phyloP scores from a whole-genome alignment of 2,797 vertebrate species.

The Poecilia gillii region DNA sequence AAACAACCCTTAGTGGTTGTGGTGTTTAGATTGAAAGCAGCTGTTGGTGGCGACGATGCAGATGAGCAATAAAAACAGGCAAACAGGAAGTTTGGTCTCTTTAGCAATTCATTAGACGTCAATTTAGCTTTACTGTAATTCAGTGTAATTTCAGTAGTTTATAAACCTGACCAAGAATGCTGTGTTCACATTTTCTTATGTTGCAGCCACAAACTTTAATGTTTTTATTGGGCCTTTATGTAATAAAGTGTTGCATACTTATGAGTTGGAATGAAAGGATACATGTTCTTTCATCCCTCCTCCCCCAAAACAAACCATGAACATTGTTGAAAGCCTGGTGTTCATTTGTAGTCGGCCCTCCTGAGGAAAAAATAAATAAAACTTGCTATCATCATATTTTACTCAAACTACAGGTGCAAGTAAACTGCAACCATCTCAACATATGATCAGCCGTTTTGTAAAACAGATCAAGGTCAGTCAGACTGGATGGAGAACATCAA shows the following conservation, averaged over 20 bases:
- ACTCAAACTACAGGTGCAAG: neutral
- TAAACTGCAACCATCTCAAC: neutral
- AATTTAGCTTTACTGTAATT: neutral
- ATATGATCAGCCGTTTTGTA: neutral
- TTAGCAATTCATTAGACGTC: neutral
- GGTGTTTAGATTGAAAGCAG: conserved; percentile 3
- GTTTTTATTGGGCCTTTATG: neutral
- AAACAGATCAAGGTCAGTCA: neutral
- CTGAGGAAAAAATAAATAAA: no score
- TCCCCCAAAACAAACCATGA: neutral
- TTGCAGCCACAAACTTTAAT: neutral
- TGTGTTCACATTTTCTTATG: neutral
- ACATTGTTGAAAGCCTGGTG: neutral
- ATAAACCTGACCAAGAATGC: neutral
- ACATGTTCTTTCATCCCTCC: neutral
- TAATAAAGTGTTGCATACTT: neutral
- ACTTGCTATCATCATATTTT: no score
- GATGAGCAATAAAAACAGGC: neutral
- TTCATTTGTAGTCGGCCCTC: neutral
- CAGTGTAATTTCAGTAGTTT: neutral
- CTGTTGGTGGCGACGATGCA: neutral
- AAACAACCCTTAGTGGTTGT: neutral
- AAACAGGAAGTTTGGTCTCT: conserved; percentile 3
- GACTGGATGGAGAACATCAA: neutral
- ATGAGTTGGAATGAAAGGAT: neutral